These are phyloP conservation scores for Periophthalmus magnuspinnatus DNA, from an alignment of 2,797 vertebrate species.

Conservation along the genomic window DNA sequence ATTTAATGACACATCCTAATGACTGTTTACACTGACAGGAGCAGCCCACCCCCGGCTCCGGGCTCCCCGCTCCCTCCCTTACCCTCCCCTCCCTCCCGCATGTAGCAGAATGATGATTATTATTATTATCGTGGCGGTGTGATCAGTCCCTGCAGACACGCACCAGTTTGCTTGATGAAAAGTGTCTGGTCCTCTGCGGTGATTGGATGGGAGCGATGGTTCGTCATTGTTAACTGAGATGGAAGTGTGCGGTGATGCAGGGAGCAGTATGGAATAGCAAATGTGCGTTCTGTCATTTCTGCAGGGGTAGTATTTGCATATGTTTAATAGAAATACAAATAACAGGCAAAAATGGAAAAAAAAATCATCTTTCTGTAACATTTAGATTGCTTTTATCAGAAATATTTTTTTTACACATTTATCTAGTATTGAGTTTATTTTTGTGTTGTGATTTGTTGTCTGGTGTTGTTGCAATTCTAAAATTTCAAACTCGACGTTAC, in stretches of 20 bases:
- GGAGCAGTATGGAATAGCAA: background rate
- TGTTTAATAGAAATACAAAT: background rate
- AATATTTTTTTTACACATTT: background rate
- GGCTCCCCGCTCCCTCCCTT: background rate
- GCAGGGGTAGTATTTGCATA: background rate
- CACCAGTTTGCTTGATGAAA: conserved; percentile 59
- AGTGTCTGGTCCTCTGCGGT: conserved; percentile 38
- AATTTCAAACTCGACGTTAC: no score
- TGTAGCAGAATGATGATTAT: conserved; percentile 46
- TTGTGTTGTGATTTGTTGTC: no score
- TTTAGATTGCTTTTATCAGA: background rate
- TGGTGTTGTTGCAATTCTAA: no score
- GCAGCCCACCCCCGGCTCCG: conserved; percentile 44
- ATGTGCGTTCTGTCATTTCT: background rate
- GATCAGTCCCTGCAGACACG: conserved; percentile 58
- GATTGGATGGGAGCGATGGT: conserved; percentile 39
- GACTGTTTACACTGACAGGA: conserved; percentile 70
- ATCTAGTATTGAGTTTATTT: no score
- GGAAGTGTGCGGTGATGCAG: conserved; percentile 17
- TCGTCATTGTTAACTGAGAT: conserved; percentile 41
- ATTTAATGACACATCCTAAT: conserved; percentile 68
- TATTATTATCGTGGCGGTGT: conserved; percentile 44
- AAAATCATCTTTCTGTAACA: background rate
- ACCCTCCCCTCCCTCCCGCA: conserved; percentile 31
- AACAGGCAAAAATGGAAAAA: background rate